Evolutionary conservation across 2,888 invertebrate genomes (phyloP).

Genomic region (Anagyrus pseudococci): DNA sequence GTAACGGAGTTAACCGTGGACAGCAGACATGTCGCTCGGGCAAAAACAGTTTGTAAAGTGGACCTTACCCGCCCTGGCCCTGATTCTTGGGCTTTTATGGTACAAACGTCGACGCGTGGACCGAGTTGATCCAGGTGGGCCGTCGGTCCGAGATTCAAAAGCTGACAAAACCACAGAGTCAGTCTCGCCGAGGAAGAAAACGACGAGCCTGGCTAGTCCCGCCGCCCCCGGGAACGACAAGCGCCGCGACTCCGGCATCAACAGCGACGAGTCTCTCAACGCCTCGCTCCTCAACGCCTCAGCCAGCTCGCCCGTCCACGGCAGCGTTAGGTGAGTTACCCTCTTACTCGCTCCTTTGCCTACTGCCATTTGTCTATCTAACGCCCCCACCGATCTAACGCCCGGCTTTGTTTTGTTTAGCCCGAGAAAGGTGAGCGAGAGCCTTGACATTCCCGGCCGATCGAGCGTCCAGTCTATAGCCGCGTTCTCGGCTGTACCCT

Average conservation of each 20-base stretch:
- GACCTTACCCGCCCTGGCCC: slow-evolving; percentile 80
- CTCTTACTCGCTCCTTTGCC: too few species aligned
- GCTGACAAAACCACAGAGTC: slow-evolving; percentile 15
- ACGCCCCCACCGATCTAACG: not conserved
- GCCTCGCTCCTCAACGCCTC: slow-evolving; percentile 31
- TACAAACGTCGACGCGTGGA: slow-evolving; percentile 79
- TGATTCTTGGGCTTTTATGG: slow-evolving; percentile 82
- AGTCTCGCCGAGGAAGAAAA: not conserved
- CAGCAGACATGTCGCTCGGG: slow-evolving; percentile 75
- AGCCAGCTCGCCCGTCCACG: slow-evolving; percentile 38
- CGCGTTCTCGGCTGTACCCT: slow-evolving; percentile 23
- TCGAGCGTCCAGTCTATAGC: not conserved
- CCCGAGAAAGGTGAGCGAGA: slow-evolving; percentile 51
- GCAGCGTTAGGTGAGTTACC: slow-evolving; percentile 27
- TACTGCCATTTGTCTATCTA: too few species aligned
- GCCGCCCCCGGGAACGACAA: slow-evolving; percentile 8
- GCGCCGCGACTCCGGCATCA: slow-evolving; percentile 49
- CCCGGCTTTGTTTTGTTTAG: slow-evolving; percentile 26
- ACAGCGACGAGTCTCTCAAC: slow-evolving; percentile 47
- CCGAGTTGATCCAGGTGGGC: slow-evolving; percentile 78
- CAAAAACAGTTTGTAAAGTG: slow-evolving; percentile 78
- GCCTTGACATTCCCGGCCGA: slow-evolving; percentile 48
- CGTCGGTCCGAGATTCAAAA: slow-evolving; percentile 18
- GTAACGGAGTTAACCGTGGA: slow-evolving; percentile 73
- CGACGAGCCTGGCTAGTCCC: too few species aligned